A percentile compares a stretch with the other conserved stretches of the same genome.
Evolutionary conservation across 1,140 invertebrate genomes (phyloP).

Genomic region (Planococcus citri): DNA sequence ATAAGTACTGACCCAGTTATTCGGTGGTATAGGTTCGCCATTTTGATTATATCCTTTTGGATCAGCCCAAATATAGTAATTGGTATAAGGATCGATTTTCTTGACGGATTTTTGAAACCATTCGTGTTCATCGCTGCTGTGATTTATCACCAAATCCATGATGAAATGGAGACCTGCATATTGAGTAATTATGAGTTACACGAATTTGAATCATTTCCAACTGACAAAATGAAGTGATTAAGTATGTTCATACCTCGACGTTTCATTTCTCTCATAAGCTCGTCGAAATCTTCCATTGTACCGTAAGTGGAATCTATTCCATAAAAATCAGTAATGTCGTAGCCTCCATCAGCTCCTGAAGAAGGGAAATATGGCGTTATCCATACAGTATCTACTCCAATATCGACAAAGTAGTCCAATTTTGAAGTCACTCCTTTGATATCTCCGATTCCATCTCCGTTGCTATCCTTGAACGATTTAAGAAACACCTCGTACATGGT

Average conservation of each 20-base stretch:
- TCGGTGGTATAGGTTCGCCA: conserved; percentile 42
- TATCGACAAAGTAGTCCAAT: conserved; percentile 46
- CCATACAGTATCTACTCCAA: conserved; percentile 49
- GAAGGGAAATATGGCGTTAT: conserved; percentile 53
- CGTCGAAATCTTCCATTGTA: conserved; percentile 36
- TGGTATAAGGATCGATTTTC: conserved; percentile 43
- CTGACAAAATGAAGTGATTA: too few relatives aligned
- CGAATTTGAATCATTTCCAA: too few relatives aligned
- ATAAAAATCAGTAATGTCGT: conserved; percentile 61
- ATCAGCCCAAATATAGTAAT: conserved; percentile 67
- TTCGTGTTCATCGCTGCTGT: conserved; percentile 59
- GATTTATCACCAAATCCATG: conserved; percentile 78
- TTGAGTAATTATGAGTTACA: neutral
- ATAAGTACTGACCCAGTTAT: conserved; percentile 68
- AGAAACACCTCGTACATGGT: conserved; percentile 67
- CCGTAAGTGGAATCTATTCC: conserved; percentile 57
- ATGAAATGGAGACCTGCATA: conserved; percentile 57
- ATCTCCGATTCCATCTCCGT: conserved; percentile 65
- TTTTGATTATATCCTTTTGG: conserved; percentile 38
- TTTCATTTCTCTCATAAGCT: conserved; percentile 7
- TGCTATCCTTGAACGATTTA: conserved; percentile 61
- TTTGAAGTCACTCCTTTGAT: conserved; percentile 37
- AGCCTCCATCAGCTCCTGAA: conserved; percentile 56
- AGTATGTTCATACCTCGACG: neutral
- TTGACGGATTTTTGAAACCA: conserved; percentile 60